A percentile compares a stretch with the other conserved stretches of the same genome.
These are phyloP conservation scores for Porites rus DNA, from an alignment of 92 coral and sea anemone genomes.

Conservation along the genomic window DNA sequence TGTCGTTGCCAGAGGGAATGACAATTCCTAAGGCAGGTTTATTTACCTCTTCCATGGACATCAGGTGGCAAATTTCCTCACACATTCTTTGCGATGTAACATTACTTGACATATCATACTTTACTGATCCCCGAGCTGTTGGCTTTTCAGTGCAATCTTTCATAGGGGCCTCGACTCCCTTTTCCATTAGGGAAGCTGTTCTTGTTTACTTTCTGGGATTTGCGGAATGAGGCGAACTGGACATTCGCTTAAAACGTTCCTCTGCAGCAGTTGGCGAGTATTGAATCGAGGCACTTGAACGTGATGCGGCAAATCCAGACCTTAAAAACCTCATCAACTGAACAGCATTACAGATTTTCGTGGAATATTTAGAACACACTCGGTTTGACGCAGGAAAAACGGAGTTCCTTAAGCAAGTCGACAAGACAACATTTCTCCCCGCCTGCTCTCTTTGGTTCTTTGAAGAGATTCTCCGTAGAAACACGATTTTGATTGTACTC, in stretches of 20 bases:
- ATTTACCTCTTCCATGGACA: neutral
- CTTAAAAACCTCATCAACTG: slow-evolving; percentile 8
- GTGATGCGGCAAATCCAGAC: slow-evolving; percentile 6
- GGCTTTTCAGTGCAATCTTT: neutral
- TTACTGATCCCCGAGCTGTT: neutral
- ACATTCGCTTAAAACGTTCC: slow-evolving; percentile 14
- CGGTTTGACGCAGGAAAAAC: slow-evolving; percentile 22
- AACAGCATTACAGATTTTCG: slow-evolving; percentile 10
- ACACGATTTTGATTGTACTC: slow-evolving; percentile 21
- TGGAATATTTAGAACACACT: slow-evolving; percentile 39
- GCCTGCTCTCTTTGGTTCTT: slow-evolving; percentile 6
- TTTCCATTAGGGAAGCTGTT: neutral
- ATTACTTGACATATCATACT: neutral
- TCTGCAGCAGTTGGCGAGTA: neutral
- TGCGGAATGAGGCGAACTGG: slow-evolving; percentile 32
- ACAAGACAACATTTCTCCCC: slow-evolving; percentile 20
- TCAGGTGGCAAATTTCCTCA: neutral
- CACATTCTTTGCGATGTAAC: neutral
- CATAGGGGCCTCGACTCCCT: neutral
- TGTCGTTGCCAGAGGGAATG: slow-evolving; percentile 1
- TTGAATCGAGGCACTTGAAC: neutral
- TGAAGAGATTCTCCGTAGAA: slow-evolving; percentile 43
- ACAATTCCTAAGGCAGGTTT: neutral
- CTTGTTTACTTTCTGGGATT: slow-evolving; percentile 7
- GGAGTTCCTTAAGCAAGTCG: slow-evolving; percentile 7